Percentiles rank a stretch among this genome's conserved stretches.
phyloP scores from a whole-genome alignment of 1,140 invertebrate species.

The Macrobrachium nipponense region DNA sequence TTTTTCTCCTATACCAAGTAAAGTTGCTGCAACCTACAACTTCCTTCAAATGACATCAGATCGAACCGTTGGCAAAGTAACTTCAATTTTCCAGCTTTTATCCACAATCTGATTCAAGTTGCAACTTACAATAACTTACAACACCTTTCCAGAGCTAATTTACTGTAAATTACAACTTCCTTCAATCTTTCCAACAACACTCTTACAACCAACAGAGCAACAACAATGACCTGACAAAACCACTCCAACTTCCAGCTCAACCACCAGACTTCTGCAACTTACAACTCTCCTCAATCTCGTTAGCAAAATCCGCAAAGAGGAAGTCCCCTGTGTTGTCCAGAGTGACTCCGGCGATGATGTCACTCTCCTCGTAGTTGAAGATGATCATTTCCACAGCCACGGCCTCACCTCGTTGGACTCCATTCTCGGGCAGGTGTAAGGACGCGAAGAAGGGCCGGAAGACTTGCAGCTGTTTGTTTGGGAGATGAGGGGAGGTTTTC shows the following conservation, averaged over 20 bases:
- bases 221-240: background rate
- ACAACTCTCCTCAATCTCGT: constrained; percentile 74
- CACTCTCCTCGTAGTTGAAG: constrained; percentile 88
- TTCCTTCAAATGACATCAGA: no score
- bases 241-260: background rate
- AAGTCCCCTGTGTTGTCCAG: constrained; percentile 85
- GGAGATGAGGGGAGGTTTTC: no score
- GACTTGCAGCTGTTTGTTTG: constrained; percentile 76
- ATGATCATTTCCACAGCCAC: constrained; percentile 90
- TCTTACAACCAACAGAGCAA: no score
- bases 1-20: no score
- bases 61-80: no score
- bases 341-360: constrained; percentile 84
- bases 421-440: constrained; percentile 85
- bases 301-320: constrained; percentile 82
- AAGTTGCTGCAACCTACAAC: no score
- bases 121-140: no score
- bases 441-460: constrained; percentile 90
- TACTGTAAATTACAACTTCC: no score
- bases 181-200: no score
- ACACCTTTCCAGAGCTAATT: no score
- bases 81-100: no score
- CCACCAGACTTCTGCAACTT: constrained; percentile 33
- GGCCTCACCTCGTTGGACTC: constrained; percentile 90
- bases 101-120: no score